phyloP scores from a whole-genome alignment of 2,113 vertebrate genomes.

The Lagopus leucura region DNA sequence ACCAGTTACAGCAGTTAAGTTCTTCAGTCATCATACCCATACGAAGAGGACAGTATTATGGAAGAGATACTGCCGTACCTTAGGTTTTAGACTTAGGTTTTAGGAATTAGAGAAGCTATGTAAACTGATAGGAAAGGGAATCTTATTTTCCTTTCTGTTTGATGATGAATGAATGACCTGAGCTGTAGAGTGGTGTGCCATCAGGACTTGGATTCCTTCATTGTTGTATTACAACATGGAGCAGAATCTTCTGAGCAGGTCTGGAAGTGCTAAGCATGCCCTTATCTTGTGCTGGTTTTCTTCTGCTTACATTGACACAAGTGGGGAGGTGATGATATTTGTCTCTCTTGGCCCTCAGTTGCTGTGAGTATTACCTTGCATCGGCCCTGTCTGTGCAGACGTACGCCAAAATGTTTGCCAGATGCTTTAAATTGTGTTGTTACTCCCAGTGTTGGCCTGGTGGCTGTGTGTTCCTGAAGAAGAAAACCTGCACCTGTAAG shows the following conservation, averaged over 20 bases:
- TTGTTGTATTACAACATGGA: background rate
- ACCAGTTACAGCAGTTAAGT: background rate
- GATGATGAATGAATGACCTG: background rate
- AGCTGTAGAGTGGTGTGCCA: background rate
- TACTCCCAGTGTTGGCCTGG: background rate
- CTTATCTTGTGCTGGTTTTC: background rate
- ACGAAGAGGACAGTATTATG: background rate
- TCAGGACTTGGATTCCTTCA: background rate
- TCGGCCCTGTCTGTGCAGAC: background rate
- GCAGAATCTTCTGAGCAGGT: background rate
- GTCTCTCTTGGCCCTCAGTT: background rate
- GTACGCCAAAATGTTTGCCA: fast-evolving
- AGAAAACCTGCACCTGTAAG: background rate
- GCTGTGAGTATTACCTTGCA: background rate
- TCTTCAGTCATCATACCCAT: background rate
- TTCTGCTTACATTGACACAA: fast-evolving
- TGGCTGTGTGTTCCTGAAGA: background rate
- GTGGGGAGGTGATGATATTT: background rate
- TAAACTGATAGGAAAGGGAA: background rate
- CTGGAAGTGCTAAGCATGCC: background rate
- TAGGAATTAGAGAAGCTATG: background rate
- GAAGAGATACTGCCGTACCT: background rate
- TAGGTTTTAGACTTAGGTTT: background rate
- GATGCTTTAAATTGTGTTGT: background rate
- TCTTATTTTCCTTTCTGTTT: background rate